Conservation (phyloP, 2,888 invertebrate species). For the Boloria euphrosyne region DNA sequence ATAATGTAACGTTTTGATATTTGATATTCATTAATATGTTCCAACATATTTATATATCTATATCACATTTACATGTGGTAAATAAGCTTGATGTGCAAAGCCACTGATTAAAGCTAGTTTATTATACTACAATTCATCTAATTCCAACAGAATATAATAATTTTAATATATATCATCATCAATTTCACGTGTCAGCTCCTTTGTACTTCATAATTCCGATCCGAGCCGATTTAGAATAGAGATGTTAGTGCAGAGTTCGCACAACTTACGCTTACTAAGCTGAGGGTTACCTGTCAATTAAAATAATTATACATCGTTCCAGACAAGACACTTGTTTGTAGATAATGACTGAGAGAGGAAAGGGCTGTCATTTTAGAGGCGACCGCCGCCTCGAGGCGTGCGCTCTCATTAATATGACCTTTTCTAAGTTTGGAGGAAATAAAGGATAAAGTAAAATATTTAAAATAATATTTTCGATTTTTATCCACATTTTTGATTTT, state of each 20-base stretch:
- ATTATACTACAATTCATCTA: not conserved
- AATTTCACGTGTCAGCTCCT: constrained; percentile 6
- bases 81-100: too few species aligned
- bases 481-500: too few species aligned
- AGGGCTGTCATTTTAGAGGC: constrained; percentile 26
- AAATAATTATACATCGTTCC: constrained; percentile 47
- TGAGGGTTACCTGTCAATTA: constrained; percentile 46
- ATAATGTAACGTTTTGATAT: too few species aligned
- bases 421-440: not conserved
- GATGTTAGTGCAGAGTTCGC: constrained; percentile 37
- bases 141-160: not conserved
- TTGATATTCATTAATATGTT: too few species aligned
- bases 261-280: constrained; percentile 23
- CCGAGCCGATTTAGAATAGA: constrained; percentile 40
- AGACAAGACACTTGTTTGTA: constrained; percentile 46
- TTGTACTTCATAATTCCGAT: constrained; percentile 14
- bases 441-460: not conserved
- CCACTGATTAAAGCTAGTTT: not conserved
- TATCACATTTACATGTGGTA: too few species aligned
- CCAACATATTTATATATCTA: too few species aligned
- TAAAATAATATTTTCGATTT: not conserved
- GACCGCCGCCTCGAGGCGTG: constrained; percentile 14
- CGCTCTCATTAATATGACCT: constrained; percentile 13
- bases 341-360: constrained; percentile 42
- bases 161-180: not conserved